These are phyloP conservation scores for Heteromurus nitidus DNA, from an alignment of 2,888 invertebrate species.

Conservation along the genomic window DNA sequence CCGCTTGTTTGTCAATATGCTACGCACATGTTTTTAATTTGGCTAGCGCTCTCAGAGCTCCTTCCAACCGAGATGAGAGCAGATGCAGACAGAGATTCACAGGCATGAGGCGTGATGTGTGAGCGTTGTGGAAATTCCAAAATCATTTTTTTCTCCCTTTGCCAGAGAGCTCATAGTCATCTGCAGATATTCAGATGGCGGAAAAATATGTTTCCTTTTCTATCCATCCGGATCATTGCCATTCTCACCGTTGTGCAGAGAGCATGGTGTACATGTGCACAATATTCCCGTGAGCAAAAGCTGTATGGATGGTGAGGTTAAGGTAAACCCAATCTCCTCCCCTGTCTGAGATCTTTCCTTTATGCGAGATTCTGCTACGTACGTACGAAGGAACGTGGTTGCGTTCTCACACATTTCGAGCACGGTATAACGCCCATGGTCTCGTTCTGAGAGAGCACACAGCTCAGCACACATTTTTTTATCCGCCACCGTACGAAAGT, in stretches of 20 bases:
- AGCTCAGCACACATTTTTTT: not conserved
- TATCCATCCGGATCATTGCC: conserved; percentile 59
- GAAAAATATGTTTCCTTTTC: conserved; percentile 2
- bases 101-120: no score
- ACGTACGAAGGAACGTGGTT: not conserved
- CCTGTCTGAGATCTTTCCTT: conserved; percentile 44
- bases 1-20: conserved; percentile 26
- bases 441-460: not conserved
- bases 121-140: no score
- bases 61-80: conserved; percentile 9
- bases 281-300: not conserved
- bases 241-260: conserved; percentile 40
- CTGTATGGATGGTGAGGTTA: conserved; percentile 54
- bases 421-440: not conserved
- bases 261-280: not conserved
- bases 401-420: conserved; percentile 30
- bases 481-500: not conserved
- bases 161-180: not conserved
- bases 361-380: not conserved
- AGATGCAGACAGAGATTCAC: conserved; percentile 21
- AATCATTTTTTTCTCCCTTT: no score
- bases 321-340: conserved; percentile 51
- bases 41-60: conserved; percentile 11
- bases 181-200: not conserved
- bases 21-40: conserved; percentile 15